Evolutionary conservation across 2,113 vertebrate species (phyloP).

Genomic region (Crocuta crocuta): DNA sequence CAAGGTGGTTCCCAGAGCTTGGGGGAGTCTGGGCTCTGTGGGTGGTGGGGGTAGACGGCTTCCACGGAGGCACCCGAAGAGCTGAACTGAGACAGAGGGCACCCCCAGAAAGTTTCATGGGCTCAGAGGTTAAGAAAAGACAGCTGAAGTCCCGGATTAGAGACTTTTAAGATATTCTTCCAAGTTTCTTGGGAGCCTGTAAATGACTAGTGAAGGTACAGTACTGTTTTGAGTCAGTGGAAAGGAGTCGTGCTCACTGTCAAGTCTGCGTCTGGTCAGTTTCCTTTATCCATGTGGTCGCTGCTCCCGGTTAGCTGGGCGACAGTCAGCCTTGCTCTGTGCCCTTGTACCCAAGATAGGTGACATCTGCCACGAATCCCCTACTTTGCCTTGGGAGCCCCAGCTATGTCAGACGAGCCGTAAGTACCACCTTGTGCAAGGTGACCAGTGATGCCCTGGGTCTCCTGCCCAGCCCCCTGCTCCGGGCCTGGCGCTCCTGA

Average conservation of each 20-base stretch:
- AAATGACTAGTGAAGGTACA: neutral
- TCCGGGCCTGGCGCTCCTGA: neutral
- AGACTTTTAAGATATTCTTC: neutral
- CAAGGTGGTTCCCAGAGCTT: neutral
- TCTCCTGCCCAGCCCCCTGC: neutral
- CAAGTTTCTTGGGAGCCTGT: neutral
- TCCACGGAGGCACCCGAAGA: neutral
- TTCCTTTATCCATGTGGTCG: neutral
- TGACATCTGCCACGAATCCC: neutral
- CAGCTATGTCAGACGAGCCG: neutral
- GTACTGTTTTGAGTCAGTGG: neutral
- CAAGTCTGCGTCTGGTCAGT: neutral
- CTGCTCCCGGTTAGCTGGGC: neutral
- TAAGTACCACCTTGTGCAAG: neutral
- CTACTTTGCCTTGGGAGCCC: neutral
- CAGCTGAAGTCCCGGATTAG: neutral
- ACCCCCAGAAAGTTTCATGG: neutral
- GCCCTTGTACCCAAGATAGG: neutral
- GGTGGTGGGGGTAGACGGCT: neutral
- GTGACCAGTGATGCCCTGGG: neutral
- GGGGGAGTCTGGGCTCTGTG: neutral
- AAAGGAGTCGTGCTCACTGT: neutral
- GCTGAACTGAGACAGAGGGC: neutral
- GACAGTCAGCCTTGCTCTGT: neutral
- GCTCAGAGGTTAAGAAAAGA: neutral